Evolutionary conservation across 1,140 invertebrate species (phyloP).

Genomic region (Drusus annulatus): DNA sequence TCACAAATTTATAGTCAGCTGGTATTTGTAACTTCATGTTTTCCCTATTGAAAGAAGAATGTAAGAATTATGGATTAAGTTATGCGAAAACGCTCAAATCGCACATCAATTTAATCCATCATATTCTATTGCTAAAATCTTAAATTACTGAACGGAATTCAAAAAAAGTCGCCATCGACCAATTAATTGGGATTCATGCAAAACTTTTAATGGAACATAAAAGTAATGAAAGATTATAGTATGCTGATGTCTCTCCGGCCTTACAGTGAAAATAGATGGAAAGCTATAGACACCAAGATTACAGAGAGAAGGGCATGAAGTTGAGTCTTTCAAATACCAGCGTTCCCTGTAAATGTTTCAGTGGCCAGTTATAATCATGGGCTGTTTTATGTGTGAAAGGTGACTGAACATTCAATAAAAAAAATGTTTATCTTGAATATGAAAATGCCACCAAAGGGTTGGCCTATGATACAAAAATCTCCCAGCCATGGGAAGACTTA

Average conservation of each 20-base stretch:
- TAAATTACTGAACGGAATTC: neutral
- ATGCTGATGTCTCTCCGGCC: slow-evolving; percentile 62
- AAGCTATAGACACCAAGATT: slow-evolving; percentile 65
- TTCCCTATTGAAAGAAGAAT: slow-evolving; percentile 59
- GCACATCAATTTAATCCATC: neutral
- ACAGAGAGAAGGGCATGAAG: slow-evolving; percentile 64
- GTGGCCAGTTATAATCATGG: slow-evolving; percentile 67
- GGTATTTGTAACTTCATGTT: slow-evolving; percentile 62
- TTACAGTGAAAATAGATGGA: slow-evolving; percentile 65
- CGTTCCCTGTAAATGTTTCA: slow-evolving; percentile 60
- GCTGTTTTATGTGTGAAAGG: slow-evolving; percentile 49
- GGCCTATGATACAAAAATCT: too few relatives aligned
- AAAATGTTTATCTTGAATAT: too few relatives aligned
- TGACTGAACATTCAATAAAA: too few relatives aligned
- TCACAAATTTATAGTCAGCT: slow-evolving; percentile 58
- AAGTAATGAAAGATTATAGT: neutral
- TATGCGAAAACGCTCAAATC: slow-evolving; percentile 3
- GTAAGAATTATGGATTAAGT: slow-evolving; percentile 29
- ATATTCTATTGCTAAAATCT: slow-evolving; percentile 18
- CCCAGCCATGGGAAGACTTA: too few relatives aligned
- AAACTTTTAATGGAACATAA: slow-evolving; percentile 1
- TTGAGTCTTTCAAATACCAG: slow-evolving; percentile 61
- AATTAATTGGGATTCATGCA: slow-evolving; percentile 35
- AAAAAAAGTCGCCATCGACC: slow-evolving; percentile 35
- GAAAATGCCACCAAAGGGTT: too few relatives aligned